Base-by-base conservation (phyloP, 2,888 invertebrate genomes). In the Perdita meconis region DNA sequence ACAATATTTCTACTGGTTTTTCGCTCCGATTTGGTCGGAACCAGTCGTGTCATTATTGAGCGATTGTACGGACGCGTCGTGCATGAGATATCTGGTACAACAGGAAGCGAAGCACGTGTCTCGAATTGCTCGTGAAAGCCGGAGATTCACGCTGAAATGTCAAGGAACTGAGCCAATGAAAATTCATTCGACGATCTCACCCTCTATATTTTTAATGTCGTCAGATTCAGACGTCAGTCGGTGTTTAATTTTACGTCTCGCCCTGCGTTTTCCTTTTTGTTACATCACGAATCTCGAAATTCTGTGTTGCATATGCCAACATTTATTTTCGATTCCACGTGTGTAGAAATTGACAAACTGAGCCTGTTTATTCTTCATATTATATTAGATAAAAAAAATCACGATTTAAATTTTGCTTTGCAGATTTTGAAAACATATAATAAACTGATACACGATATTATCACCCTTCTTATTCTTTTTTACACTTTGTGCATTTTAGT, bases 31-130 rank as follows among this genome's bases (percentile, higher is more conserved):
- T 40, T 55, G 26, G 60, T 13, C 64, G 74, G 24, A 16, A 57
- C n/a, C 73, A 59, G 72, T 72, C 74, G 74, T 65, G 64, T 73
- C 74, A 75, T 75, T 73, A 73, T 72, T 44, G 74, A 75, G 64
- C 74, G 74, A 75, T 75, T 73, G 65, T 24, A 34, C 51, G 59
- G 8, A 75, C 74, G 75, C 73, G 75, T 53, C 36, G 47, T 42
- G 75, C 74, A 73, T 73, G 19, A 19, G 38, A 40, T 73, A 74
- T 74, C 74, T 34, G 40, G 38, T 73, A 65, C 64, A 75, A 73
- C 64, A 73, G 75, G 75, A 73, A 75, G 74, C 75, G 75, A 36
- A 26, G 75, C 75, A 65, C 75, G 75, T 75, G 75, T 65, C 40
- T 73, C 59, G 75, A 73, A 73, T 75, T 47, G 74, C 55, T 73